These are phyloP conservation scores for Ditula angustiorana DNA, from an alignment of 2,888 invertebrate species.

Conservation along the genomic window DNA sequence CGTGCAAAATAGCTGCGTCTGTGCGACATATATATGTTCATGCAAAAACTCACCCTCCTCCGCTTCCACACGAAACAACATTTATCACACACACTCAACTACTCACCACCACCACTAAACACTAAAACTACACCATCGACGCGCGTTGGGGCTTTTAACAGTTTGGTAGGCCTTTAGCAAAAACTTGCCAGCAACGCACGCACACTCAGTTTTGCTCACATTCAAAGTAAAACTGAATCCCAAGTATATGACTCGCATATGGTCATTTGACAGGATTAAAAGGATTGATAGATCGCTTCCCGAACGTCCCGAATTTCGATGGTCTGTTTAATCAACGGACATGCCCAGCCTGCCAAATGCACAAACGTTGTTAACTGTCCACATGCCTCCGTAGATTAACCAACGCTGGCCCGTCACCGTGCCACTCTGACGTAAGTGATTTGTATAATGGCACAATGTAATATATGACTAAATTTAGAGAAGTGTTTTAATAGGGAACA, in stretches of 20 bases:
- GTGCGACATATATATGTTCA: too few relatives aligned
- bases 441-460: constrained; percentile 5
- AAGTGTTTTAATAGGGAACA: background rate
- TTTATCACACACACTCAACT: too few relatives aligned
- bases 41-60: too few relatives aligned
- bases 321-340: constrained; percentile 60
- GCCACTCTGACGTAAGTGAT: constrained; percentile 8
- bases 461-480: background rate
- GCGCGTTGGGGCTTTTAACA: too few relatives aligned
- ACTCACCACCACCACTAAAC: too few relatives aligned
- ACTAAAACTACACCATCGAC: too few relatives aligned
- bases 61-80: too few relatives aligned
- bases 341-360: constrained; percentile 62
- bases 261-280: constrained; percentile 64
- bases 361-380: constrained; percentile 70
- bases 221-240: constrained; percentile 9
- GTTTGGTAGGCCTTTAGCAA: too few relatives aligned
- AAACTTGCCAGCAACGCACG: background rate
- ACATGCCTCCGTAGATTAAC: constrained; percentile 44
- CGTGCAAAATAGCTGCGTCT: too few relatives aligned
- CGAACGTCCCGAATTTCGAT: constrained; percentile 51
- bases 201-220: background rate
- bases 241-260: constrained; percentile 44
- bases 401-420: constrained; percentile 9
- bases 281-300: constrained; percentile 66